A percentile compares a stretch with the other conserved stretches of the same genome.
Evolutionary conservation across 2,888 invertebrate species (phyloP).

Genomic region (Volucella zonaria): DNA sequence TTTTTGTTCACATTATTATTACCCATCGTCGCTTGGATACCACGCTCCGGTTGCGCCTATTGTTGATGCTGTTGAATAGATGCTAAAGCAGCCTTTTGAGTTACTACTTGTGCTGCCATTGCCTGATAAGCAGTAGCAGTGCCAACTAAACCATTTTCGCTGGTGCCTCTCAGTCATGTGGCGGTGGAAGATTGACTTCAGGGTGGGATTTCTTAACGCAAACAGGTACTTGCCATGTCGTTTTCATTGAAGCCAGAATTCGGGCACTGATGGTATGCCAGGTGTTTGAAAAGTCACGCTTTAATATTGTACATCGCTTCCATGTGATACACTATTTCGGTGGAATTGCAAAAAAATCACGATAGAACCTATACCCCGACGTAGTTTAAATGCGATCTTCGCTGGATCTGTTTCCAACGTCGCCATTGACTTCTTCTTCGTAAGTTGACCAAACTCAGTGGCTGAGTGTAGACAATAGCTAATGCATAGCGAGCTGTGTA

Average conservation of each 20-base stretch:
- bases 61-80: slow-evolving; percentile 81
- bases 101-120: slow-evolving; percentile 83
- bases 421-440: too few species aligned
- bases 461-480: too few species aligned
- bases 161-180: slow-evolving; percentile 95
- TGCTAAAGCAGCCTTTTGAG: slow-evolving; percentile 82
- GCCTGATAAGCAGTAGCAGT: slow-evolving; percentile 83
- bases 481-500: too few species aligned
- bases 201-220: slow-evolving; percentile 95
- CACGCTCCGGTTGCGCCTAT: slow-evolving; percentile 79
- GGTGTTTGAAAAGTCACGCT: slow-evolving; percentile 92
- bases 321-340: slow-evolving; percentile 95
- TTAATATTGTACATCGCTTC: slow-evolving; percentile 93
- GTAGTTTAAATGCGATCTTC: too few species aligned
- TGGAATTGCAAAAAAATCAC: slow-evolving; percentile 84
- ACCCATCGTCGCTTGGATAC: slow-evolving; percentile 79
- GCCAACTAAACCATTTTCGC: slow-evolving; percentile 86
- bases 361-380: too few species aligned
- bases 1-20: slow-evolving; percentile 76
- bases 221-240: slow-evolving; percentile 91
- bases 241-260: slow-evolving; percentile 97
- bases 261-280: slow-evolving; percentile 94
- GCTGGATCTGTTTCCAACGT: too few species aligned
- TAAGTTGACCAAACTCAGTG: too few species aligned
- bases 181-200: slow-evolving; percentile 92